Evolutionary conservation across 1,140 invertebrate species (phyloP), one percentile per base, ranked within the genome.

Genomic region (Anadara kagoshimensis): DNA sequence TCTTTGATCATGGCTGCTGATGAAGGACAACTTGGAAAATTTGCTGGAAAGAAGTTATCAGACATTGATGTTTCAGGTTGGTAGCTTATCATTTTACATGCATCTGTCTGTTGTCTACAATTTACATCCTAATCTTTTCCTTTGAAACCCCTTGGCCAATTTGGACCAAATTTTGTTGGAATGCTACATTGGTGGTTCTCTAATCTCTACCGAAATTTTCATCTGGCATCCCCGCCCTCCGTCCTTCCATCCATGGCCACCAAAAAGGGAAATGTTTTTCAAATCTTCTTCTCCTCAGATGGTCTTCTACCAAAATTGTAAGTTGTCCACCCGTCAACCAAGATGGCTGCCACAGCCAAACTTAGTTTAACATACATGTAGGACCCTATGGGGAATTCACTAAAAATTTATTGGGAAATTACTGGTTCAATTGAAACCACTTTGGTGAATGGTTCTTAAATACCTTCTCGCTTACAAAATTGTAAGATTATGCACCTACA

Each of bases 81-180:
- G 53, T 54, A 54, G 47, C 47, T 49, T n/a, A 49, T 49, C 47
- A n/a, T n/a, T n/a, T n/a, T n/a, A n/a, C n/a, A n/a, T n/a, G n/a
- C n/a, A 49, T 49, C 47, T 49, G 47, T 49, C 14, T n/a, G 47
- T 49, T 49, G 2, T 49, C 47, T 7, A 36, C 47, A 49, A 10
- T 49, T 4, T 18, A 49, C 47, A 49, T 49, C 47, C 47, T 49
- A 2, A 49, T 49, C 47, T 49, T 49, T 10, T 49, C 47, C 47
- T 49, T n/a, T n/a, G 47, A 49, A 49, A 49, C 47, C n/a, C 3
- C 47, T 49, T 49, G 47, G n/a, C 47, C 47, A 49, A 49, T 49
- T 49, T 18, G 10, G 47, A 49, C 47, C n/a, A 49, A 14, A 49
- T 49, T 49, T 49, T 49, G 47, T 2, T 49, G 47, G 47, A 4